Evolutionary conservation across 1,140 invertebrate species (phyloP).

Genomic region (Whitmania pigra): DNA sequence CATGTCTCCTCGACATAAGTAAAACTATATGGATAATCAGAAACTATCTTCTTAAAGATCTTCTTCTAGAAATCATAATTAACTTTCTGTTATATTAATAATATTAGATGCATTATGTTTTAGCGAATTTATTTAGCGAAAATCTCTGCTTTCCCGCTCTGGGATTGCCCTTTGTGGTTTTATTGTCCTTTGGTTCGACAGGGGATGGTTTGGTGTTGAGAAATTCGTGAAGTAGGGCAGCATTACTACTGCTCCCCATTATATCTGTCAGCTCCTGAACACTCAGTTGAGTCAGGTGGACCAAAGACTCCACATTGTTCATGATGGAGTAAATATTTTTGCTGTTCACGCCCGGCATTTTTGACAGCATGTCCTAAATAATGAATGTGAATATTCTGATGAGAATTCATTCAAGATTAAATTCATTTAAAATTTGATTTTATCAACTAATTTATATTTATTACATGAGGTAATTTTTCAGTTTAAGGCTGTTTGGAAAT

Average conservation of each 20-base stretch:
- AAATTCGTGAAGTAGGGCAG: conserved; percentile 40
- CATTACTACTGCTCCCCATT: conserved; percentile 48
- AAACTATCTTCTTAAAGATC: neutral
- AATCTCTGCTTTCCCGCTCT: conserved; percentile 1
- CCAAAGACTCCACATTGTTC: conserved; percentile 53
- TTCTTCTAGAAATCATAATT: neutral
- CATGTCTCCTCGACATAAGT: too few relatives aligned
- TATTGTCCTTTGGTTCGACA: conserved; percentile 11
- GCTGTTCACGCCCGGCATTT: conserved; percentile 74
- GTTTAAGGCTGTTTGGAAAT: too few relatives aligned
- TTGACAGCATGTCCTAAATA: conserved; percentile 65
- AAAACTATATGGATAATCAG: too few relatives aligned
- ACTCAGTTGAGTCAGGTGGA: conserved; percentile 50
- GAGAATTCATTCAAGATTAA: neutral
- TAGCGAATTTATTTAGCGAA: neutral
- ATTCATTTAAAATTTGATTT: too few relatives aligned
- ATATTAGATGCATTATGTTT: conserved; percentile 1
- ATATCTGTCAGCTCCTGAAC: conserved; percentile 52
- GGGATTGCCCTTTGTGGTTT: neutral
- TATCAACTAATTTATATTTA: too few relatives aligned
- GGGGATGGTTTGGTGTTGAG: conserved; percentile 33
- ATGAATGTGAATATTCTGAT: conserved; percentile 8
- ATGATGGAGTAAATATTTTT: conserved; percentile 70
- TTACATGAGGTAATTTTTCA: too few relatives aligned
- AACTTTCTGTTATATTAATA: too few relatives aligned